Percentiles rank a stretch among this genome's conserved stretches.
These are phyloP conservation scores for Conchocele bisecta DNA, from an alignment of 2,888 invertebrate genomes.

Conservation along the genomic window DNA sequence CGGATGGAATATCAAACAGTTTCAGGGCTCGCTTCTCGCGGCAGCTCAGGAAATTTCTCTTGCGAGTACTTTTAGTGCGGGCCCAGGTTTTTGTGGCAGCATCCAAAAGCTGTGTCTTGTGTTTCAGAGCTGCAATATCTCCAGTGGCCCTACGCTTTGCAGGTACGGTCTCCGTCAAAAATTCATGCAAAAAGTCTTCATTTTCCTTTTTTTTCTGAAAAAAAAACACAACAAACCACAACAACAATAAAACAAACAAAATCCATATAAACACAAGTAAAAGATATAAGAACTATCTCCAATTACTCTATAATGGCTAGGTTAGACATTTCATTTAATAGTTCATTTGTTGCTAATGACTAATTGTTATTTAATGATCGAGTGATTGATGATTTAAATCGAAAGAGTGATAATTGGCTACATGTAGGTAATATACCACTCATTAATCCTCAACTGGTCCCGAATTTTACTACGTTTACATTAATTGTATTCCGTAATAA, in stretches of 20 bases:
- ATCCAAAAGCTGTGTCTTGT: conserved; percentile 53
- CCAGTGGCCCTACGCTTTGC: conserved; percentile 46
- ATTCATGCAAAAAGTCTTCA: conserved; percentile 55
- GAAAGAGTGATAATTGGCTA: too few species aligned
- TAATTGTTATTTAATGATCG: too few species aligned
- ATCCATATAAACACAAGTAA: too few species aligned
- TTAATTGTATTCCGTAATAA: too few species aligned
- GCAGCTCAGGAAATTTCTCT: conserved; percentile 56
- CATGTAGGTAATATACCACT: too few species aligned
- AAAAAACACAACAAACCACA: neutral
- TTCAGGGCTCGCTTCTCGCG: conserved; percentile 63
- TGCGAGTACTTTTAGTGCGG: conserved; percentile 23
- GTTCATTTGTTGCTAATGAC: too few species aligned
- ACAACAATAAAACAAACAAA: neutral
- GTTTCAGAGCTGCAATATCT: conserved; percentile 54
- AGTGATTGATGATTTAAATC: too few species aligned
- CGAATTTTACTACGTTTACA: too few species aligned
- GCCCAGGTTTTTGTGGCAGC: conserved; percentile 40
- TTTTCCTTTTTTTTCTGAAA: conserved; percentile 33
- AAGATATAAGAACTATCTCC: too few species aligned
- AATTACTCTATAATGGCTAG: too few species aligned
- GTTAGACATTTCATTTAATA: too few species aligned
- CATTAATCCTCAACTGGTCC: too few species aligned
- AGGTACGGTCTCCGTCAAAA: conserved; percentile 61
- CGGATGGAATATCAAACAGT: conserved; percentile 63